Percentiles rank a stretch among this genome's conserved stretches.
Evolutionary conservation across 2,888 invertebrate species (phyloP).

Genomic region (Seira ritae): DNA sequence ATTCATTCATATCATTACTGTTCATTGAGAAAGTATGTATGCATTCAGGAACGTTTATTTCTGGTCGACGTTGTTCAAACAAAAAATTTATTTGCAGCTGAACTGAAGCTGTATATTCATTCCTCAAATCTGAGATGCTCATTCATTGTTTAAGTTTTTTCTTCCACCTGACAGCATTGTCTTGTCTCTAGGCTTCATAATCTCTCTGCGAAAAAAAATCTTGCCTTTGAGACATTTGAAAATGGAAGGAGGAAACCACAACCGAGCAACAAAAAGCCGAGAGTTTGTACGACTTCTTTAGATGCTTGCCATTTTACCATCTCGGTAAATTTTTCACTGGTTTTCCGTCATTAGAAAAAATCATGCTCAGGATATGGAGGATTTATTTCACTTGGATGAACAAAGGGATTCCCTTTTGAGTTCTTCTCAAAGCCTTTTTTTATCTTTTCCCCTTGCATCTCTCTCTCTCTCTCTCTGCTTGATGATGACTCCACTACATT

Average conservation of each 20-base stretch:
- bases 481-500: conserved; percentile 15
- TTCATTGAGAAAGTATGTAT: too few relatives aligned
- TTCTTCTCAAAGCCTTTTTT: conserved; percentile 49
- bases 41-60: too few relatives aligned
- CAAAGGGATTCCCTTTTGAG: conserved; percentile 63
- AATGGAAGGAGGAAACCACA: not conserved
- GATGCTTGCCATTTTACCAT: not conserved
- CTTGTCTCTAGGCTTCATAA: too few relatives aligned
- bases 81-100: too few relatives aligned
- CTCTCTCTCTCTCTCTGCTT: conserved; percentile 30
- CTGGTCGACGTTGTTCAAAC: too few relatives aligned
- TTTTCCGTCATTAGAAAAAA: conserved; percentile 47
- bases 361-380: conserved; percentile 64
- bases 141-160: too few relatives aligned
- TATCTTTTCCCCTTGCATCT: conserved; percentile 33
- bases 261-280: not conserved
- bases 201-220: too few relatives aligned
- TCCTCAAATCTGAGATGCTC: too few relatives aligned
- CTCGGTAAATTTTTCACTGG: conserved; percentile 20
- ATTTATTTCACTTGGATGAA: conserved; percentile 66
- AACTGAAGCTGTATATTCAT: too few relatives aligned
- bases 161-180: too few relatives aligned
- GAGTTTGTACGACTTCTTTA: not conserved
- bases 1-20: too few relatives aligned
- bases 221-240: too few relatives aligned